Evolutionary conservation across 2,797 vertebrate species (phyloP).

Genomic region (Syndactyla subalaris): DNA sequence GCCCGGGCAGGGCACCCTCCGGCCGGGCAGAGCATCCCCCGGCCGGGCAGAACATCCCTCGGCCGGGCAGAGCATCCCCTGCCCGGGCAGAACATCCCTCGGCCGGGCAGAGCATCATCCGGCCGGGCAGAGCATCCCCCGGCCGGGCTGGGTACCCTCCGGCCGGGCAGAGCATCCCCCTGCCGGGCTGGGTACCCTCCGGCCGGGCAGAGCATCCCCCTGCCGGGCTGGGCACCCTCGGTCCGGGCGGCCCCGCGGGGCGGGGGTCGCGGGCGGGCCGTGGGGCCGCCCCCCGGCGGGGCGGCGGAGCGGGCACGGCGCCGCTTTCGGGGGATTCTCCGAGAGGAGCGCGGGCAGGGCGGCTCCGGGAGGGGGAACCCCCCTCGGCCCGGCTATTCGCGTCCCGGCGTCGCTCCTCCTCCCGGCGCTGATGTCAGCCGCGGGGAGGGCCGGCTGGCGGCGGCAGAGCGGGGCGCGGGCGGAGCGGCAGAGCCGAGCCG

Average conservation of each 20-base stretch:
- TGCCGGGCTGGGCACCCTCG: no score
- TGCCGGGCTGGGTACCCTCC: no score
- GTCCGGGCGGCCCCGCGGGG: not conserved
- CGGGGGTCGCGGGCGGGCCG: not conserved
- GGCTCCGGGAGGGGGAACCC: slow-evolving; percentile 46
- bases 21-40: no score
- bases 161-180: no score
- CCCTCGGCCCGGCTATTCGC: slow-evolving; percentile 13
- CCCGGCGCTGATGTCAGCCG: slow-evolving; percentile 85
- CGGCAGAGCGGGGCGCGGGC: slow-evolving; percentile 78
- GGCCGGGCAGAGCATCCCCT: no score
- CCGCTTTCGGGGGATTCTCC: slow-evolving; percentile 7
- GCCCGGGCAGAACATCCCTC: no score
- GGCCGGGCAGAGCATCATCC: no score
- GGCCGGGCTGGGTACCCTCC: no score
- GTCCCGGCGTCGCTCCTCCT: slow-evolving; percentile 78
- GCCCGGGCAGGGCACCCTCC: no score
- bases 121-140: no score
- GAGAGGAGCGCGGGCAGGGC: not conserved
- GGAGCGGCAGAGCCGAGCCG: slow-evolving; percentile 84
- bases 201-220: no score
- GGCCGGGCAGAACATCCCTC: no score
- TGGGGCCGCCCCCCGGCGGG: not conserved
- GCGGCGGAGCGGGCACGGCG: not conserved
- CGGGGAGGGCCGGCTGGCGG: slow-evolving; percentile 76